Percentiles rank a stretch among this genome's conserved stretches.
Evolutionary conservation across 2,113 vertebrate species (phyloP).

Genomic region (Peucedramus taeniatus): DNA sequence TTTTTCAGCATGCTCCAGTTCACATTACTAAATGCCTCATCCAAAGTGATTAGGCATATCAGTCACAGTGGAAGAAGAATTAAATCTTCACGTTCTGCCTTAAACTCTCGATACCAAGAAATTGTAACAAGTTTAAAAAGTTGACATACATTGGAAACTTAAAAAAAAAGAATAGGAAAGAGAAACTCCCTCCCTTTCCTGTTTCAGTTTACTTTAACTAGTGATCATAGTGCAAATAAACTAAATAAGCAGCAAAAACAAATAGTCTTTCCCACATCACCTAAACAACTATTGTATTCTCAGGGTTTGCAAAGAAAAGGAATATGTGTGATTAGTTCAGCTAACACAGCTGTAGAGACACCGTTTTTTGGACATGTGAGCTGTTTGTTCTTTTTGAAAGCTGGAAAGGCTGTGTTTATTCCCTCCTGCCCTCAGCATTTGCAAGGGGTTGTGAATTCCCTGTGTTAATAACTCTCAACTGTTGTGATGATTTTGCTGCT

Average conservation of each 20-base stretch:
- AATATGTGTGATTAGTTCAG: not conserved
- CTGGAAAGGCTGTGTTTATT: not conserved
- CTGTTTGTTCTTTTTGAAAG: slow-evolving; percentile 8
- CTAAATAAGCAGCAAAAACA: slow-evolving; percentile 26
- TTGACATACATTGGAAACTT: not conserved
- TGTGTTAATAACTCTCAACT: not conserved
- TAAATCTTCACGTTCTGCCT: not conserved
- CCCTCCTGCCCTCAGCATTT: not conserved
- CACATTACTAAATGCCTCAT: not conserved
- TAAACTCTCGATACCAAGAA: not conserved
- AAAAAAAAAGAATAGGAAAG: not conserved
- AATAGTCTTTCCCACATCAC: not conserved
- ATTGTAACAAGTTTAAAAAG: not conserved
- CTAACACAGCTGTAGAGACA: not conserved
- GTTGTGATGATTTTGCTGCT: not conserved
- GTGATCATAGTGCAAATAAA: slow-evolving; percentile 28
- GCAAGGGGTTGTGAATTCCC: not conserved
- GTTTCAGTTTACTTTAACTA: slow-evolving; percentile 31
- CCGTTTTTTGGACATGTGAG: not conserved
- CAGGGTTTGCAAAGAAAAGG: not conserved
- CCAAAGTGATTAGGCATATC: not conserved
- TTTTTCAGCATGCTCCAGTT: not conserved
- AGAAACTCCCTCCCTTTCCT: not conserved
- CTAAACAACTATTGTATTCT: slow-evolving; percentile 17
- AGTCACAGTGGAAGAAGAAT: not conserved